Percentiles rank a stretch among this genome's conserved stretches.
Conservation (phyloP, 2,113 vertebrate genomes). For the Todiramphus saurophagus region DNA sequence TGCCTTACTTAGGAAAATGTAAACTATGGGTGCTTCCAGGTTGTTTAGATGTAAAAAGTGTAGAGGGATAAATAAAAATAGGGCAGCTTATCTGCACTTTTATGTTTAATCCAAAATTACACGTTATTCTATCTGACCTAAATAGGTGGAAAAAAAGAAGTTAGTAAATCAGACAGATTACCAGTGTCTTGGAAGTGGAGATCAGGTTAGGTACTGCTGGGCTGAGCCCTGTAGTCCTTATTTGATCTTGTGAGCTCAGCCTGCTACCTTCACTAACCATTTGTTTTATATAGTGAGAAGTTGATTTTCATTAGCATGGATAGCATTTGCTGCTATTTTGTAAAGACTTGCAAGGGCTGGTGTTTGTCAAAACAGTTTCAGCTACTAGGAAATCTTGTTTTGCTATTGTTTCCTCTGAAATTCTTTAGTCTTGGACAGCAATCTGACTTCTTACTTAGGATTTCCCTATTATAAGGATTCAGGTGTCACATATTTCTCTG, state of each 20-base stretch:
- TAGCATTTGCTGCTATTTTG: background rate
- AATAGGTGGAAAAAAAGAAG: background rate
- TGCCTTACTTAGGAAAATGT: background rate
- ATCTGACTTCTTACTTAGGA: background rate
- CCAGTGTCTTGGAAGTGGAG: background rate
- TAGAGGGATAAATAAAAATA: conserved; percentile 26
- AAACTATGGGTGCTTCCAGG: background rate
- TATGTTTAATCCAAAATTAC: background rate
- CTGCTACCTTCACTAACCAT: background rate
- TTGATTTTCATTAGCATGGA: background rate
- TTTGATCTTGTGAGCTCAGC: background rate
- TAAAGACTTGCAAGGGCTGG: background rate
- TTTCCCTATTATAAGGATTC: background rate
- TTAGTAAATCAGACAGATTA: background rate
- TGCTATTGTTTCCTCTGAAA: background rate
- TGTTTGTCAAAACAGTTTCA: background rate
- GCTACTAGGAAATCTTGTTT: background rate
- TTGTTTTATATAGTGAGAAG: background rate
- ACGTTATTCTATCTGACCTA: conserved; percentile 6
- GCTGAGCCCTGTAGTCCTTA: background rate
- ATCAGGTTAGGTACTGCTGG: background rate
- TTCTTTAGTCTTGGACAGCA: background rate
- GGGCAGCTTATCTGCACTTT: conserved; percentile 6
- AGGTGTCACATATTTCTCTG: background rate
- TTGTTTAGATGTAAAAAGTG: background rate